phyloP scores from a whole-genome alignment of 2,113 vertebrate genomes.

The Cavia aperea region DNA sequence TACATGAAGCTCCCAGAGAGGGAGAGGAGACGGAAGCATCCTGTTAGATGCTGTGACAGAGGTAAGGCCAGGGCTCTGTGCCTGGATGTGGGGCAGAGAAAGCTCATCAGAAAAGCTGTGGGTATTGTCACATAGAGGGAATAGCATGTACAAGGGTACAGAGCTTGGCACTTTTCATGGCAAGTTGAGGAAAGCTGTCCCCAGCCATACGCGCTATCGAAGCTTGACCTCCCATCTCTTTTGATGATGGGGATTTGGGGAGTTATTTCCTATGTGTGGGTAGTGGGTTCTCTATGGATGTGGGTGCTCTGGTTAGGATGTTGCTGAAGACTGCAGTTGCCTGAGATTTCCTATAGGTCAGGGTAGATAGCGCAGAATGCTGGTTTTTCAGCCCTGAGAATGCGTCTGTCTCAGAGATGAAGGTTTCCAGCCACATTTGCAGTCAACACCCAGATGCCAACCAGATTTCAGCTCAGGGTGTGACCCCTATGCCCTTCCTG shows the following conservation, averaged over 20 bases:
- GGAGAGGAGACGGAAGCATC: not conserved
- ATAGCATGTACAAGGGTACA: not conserved
- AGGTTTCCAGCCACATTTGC: not conserved
- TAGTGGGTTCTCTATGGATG: not conserved
- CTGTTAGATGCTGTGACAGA: not conserved
- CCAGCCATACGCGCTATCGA: not conserved
- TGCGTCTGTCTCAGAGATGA: not conserved
- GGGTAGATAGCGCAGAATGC: not conserved
- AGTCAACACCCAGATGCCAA: not conserved
- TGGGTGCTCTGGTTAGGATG: not conserved
- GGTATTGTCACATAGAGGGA: not conserved
- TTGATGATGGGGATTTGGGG: not conserved
- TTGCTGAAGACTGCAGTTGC: not conserved
- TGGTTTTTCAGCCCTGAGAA: not conserved
- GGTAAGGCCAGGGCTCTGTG: not conserved
- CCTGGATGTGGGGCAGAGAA: not conserved
- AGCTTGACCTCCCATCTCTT: not conserved
- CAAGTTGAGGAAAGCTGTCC: not conserved
- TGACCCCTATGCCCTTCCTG: not conserved
- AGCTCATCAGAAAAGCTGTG: not conserved
- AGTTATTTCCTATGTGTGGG: not conserved
- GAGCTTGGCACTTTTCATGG: not conserved
- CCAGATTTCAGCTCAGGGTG: not conserved
- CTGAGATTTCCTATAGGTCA: not conserved
- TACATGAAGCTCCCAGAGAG: accelerated